Conservation (phyloP, 2,888 invertebrate genomes). For the Ligdia adustata region DNA sequence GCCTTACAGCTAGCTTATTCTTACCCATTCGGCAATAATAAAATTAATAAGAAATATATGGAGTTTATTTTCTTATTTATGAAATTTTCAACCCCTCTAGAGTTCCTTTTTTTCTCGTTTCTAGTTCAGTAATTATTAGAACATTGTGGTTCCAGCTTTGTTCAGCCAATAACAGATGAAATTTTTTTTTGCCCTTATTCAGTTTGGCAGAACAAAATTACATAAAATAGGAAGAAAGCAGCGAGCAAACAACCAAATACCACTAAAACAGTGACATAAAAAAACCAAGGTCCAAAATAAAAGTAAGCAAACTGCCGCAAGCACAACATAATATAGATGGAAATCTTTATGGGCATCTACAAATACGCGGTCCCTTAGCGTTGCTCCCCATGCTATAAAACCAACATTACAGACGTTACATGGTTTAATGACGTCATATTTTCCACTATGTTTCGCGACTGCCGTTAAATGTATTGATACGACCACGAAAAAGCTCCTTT, state of each 20-base stretch:
- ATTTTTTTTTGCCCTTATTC: too few species aligned
- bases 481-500: constrained; percentile 39
- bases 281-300: constrained; percentile 27
- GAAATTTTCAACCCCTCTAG: too few species aligned
- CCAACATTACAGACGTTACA: constrained; percentile 46
- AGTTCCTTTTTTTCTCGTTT: too few species aligned
- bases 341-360: constrained; percentile 40
- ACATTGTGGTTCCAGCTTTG: too few species aligned
- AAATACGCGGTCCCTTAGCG: constrained; percentile 38
- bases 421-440: constrained; percentile 57
- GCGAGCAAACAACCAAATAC: background rate
- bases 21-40: too few species aligned
- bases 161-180: too few species aligned
- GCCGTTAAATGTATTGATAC: constrained; percentile 52
- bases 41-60: too few species aligned
- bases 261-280: constrained; percentile 15
- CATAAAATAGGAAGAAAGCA: too few species aligned
- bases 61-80: too few species aligned
- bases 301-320: constrained; percentile 31
- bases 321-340: constrained; percentile 39
- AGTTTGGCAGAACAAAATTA: too few species aligned
- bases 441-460: constrained; percentile 54
- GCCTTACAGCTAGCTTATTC: too few species aligned
- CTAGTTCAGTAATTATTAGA: too few species aligned
- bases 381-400: constrained; percentile 48